phyloP scores from a whole-genome alignment of 2,113 vertebrate genomes.

The Tauraco erythrolophus region DNA sequence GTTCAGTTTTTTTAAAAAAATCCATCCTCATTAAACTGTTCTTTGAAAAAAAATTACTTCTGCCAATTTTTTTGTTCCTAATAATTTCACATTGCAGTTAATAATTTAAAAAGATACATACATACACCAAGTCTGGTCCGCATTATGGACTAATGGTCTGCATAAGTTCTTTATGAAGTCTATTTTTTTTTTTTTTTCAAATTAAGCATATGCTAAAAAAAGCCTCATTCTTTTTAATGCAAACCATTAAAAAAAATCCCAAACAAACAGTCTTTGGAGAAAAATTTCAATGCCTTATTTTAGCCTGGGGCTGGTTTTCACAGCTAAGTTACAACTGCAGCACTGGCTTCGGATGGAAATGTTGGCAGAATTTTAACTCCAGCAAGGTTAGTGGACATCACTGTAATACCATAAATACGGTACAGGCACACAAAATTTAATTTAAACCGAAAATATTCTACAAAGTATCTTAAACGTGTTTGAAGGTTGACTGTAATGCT shows the following conservation, averaged over 20 bases:
- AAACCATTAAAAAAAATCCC: not conserved
- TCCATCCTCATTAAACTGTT: not conserved
- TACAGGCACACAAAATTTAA: not conserved
- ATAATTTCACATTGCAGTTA: not conserved
- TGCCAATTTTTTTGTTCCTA: not conserved
- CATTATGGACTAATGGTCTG: not conserved
- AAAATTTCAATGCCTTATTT: not conserved
- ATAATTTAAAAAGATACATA: not conserved
- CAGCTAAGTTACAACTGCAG: not conserved
- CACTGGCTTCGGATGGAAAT: not conserved
- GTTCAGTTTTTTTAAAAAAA: not conserved
- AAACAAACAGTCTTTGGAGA: not conserved
- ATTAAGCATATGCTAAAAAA: slow-evolving; percentile 22
- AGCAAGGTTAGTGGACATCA: not conserved
- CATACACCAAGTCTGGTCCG: not conserved
- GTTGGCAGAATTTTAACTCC: not conserved
- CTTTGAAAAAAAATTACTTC: not conserved
- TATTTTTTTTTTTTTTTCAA: not conserved
- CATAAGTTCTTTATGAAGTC: not conserved
- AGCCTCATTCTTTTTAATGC: not conserved
- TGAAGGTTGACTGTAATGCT: not conserved
- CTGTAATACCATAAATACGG: not conserved
- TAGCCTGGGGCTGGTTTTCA: slow-evolving; percentile 37
- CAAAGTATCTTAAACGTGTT: not conserved
- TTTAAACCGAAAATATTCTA: not conserved